Evolutionary conservation across 2,888 invertebrate species (phyloP).

Genomic region (Noctua comes): DNA sequence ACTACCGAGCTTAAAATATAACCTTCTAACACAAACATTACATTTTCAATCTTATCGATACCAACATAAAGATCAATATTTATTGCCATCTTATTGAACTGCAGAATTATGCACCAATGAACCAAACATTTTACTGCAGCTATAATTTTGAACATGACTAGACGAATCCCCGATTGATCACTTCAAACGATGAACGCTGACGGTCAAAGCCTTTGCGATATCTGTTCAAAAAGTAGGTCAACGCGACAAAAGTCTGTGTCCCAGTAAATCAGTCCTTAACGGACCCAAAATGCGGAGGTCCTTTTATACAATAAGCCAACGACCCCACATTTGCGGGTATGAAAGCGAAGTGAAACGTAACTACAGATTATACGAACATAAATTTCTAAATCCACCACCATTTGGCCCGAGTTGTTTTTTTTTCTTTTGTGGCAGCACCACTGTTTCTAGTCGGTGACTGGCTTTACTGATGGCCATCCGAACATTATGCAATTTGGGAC

Average conservation of each 20-base stretch:
- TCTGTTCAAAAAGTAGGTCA: slow-evolving; percentile 74
- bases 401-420: slow-evolving; percentile 68
- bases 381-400: slow-evolving; percentile 73
- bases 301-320: slow-evolving; percentile 73
- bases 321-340: slow-evolving; percentile 71
- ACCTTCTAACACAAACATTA: slow-evolving; percentile 23
- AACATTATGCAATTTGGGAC: slow-evolving; percentile 46
- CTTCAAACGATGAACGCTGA: slow-evolving; percentile 41
- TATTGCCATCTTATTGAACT: slow-evolving; percentile 2
- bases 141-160: slow-evolving; percentile 51
- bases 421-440: slow-evolving; percentile 54
- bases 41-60: slow-evolving; percentile 29
- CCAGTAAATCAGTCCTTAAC: slow-evolving; percentile 73
- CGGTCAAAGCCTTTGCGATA: slow-evolving; percentile 54
- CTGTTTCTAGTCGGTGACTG: slow-evolving; percentile 48
- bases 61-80: slow-evolving; percentile 26
- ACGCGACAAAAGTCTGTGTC: slow-evolving; percentile 70
- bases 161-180: slow-evolving; percentile 59
- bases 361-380: slow-evolving; percentile 76
- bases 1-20: slow-evolving; percentile 44
- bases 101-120: slow-evolving; percentile 31
- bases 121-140: slow-evolving; percentile 24
- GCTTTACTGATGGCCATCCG: slow-evolving; percentile 39
- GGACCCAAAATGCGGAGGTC: slow-evolving; percentile 70
- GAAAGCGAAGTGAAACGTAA: slow-evolving; percentile 73